These are phyloP conservation scores for Saccopteryx leptura DNA, from an alignment of 2,113 vertebrate genomes.

Conservation along the genomic window DNA sequence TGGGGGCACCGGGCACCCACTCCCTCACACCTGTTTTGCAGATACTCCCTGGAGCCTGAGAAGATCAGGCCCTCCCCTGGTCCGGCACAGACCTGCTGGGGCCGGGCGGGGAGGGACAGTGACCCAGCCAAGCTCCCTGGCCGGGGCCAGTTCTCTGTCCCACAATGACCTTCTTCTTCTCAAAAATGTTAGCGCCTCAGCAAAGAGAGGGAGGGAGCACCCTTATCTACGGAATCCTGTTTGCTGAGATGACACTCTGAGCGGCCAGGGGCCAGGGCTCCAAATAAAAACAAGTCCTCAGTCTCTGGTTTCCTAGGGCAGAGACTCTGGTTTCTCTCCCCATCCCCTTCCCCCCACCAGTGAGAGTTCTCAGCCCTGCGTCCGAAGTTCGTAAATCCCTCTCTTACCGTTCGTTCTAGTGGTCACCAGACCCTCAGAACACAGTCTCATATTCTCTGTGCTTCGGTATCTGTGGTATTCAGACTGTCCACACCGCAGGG, in stretches of 20 bases:
- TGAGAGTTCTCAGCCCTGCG: neutral
- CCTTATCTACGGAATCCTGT: neutral
- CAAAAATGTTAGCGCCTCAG: neutral
- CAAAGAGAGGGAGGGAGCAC: neutral
- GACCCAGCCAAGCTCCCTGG: neutral
- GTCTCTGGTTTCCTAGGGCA: neutral
- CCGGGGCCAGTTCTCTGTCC: neutral
- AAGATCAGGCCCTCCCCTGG: neutral
- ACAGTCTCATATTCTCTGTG: neutral
- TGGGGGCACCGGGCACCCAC: neutral
- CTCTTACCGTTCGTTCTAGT: neutral
- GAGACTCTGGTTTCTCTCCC: neutral
- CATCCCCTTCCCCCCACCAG: rapidly evolving
- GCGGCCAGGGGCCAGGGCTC: neutral
- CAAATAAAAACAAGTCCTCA: neutral
- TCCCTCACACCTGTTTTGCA: neutral
- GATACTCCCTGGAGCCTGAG: neutral
- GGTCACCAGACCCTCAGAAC: neutral
- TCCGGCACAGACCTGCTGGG: neutral
- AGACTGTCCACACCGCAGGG: neutral
- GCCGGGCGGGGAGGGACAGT: neutral
- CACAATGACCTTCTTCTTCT: neutral
- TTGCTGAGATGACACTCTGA: constrained; percentile 21
- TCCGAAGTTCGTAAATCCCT: neutral
- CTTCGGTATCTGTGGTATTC: neutral